Evolutionary conservation across 2,888 invertebrate species (phyloP).

Genomic region (Cloeon dipterum): DNA sequence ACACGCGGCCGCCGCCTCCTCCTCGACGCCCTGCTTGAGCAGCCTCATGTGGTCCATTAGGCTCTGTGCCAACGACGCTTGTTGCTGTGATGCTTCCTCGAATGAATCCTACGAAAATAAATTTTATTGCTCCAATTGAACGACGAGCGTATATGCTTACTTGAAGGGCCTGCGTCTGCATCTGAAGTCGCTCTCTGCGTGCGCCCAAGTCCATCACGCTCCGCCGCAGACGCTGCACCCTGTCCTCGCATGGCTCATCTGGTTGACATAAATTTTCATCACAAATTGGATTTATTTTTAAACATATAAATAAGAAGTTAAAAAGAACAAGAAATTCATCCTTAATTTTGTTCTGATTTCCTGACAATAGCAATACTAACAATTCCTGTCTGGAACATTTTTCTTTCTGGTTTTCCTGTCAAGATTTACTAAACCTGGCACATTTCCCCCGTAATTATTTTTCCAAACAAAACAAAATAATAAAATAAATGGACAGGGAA

Average conservation of each 20-base stretch:
- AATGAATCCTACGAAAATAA: conserved; percentile 14
- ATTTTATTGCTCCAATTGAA: not conserved
- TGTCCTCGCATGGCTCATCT: conserved; percentile 3
- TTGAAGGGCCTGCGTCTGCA: conserved; percentile 11
- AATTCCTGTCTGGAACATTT: no score
- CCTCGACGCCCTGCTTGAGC: conserved; percentile 9
- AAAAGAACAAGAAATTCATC: no score
- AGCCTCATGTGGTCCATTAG: conserved; percentile 18
- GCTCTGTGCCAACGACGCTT: conserved; percentile 17
- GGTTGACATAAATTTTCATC: no score
- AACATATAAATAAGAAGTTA: no score
- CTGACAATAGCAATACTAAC: no score
- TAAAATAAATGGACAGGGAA: no score
- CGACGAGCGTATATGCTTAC: conserved; percentile 5
- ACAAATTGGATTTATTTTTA: no score
- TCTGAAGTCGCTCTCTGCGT: conserved; percentile 9
- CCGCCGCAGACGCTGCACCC: conserved; percentile 6
- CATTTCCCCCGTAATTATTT: no score
- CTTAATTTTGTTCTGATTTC: no score
- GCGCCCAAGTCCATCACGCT: conserved; percentile 9
- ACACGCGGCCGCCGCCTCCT: not conserved
- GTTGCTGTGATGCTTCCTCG: conserved; percentile 15
- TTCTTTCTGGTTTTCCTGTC: no score
- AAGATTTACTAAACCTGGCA: no score
- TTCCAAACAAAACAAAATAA: no score